Conservation (phyloP, 2,888 invertebrate species). For the Patella ulyssiponensis region DNA sequence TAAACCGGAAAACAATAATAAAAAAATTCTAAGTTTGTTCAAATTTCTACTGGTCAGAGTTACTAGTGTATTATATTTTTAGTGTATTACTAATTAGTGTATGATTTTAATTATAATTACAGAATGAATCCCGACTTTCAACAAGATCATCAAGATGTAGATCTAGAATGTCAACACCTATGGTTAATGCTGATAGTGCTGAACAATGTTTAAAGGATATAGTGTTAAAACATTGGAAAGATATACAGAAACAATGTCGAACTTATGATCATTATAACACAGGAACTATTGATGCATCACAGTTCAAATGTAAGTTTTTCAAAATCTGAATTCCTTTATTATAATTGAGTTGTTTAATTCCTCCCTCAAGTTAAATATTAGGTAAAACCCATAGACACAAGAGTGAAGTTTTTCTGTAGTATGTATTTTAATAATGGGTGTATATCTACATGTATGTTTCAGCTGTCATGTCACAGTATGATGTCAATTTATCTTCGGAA, state of each 20-base stretch:
- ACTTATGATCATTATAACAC: conserved; percentile 58
- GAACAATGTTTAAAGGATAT: conserved; percentile 58
- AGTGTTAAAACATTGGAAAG: conserved; percentile 64
- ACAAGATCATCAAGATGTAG: conserved; percentile 27
- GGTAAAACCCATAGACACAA: not conserved
- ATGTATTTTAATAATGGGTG: not conserved
- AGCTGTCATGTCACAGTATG: conserved; percentile 34
- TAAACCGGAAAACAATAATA: too few relatives aligned
- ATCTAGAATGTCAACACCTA: conserved; percentile 55
- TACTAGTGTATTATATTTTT: too few relatives aligned
- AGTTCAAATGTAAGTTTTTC: conserved; percentile 59
- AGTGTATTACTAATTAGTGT: too few relatives aligned
- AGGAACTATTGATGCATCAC: conserved; percentile 58
- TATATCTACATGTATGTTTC: too few relatives aligned
- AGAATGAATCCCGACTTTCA: conserved; percentile 22
- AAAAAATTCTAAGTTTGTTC: too few relatives aligned
- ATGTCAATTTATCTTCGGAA: conserved; percentile 51
- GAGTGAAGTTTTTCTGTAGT: not conserved
- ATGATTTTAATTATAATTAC: not conserved
- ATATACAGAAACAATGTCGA: conserved; percentile 65
- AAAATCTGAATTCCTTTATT: not conserved
- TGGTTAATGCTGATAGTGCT: conserved; percentile 66
- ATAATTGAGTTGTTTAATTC: not conserved
- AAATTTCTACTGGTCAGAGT: too few relatives aligned
- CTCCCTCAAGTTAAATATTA: not conserved